These are phyloP conservation scores for Gymnopithys bicolor DNA, from an alignment of 2,797 vertebrate genomes.

Conservation along the genomic window DNA sequence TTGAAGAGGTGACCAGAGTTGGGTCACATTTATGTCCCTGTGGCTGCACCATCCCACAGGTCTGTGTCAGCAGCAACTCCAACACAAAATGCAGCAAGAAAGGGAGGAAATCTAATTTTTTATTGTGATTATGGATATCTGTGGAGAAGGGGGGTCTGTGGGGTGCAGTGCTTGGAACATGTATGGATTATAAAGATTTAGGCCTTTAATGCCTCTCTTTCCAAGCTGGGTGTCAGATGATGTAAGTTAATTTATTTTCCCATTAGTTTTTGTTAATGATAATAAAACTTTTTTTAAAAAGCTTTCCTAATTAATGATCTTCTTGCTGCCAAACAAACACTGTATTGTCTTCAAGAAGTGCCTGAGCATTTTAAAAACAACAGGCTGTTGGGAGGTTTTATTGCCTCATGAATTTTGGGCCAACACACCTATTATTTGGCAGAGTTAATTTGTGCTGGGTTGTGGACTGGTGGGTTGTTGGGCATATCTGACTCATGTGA, in stretches of 20 bases:
- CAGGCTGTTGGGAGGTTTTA: constrained; percentile 10
- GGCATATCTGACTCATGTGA: constrained; percentile 49
- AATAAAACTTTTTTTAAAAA: constrained; percentile 51
- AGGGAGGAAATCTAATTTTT: neutral
- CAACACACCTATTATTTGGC: constrained; percentile 59
- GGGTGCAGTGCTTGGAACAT: neutral
- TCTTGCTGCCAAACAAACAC: constrained; percentile 28
- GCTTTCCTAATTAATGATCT: constrained; percentile 22
- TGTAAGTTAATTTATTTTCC: constrained; percentile 36
- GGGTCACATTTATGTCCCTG: neutral
- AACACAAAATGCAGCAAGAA: constrained; percentile 36
- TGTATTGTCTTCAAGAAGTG: constrained; percentile 30
- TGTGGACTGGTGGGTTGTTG: constrained; percentile 28
- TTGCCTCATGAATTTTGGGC: constrained; percentile 58
- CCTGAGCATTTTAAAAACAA: constrained; percentile 41
- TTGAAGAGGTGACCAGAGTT: neutral
- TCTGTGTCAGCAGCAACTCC: constrained; percentile 3
- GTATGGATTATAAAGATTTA: neutral
- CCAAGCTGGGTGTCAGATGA: constrained; percentile 2
- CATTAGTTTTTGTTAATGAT: constrained; percentile 59
- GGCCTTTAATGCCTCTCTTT: neutral
- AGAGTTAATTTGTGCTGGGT: constrained; percentile 47
- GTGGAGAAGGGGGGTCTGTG: neutral
- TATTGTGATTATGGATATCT: neutral
- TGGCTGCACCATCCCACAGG: neutral